Base-by-base conservation (phyloP, 2,888 invertebrate species). In the Tanytarsus gracilentus region DNA sequence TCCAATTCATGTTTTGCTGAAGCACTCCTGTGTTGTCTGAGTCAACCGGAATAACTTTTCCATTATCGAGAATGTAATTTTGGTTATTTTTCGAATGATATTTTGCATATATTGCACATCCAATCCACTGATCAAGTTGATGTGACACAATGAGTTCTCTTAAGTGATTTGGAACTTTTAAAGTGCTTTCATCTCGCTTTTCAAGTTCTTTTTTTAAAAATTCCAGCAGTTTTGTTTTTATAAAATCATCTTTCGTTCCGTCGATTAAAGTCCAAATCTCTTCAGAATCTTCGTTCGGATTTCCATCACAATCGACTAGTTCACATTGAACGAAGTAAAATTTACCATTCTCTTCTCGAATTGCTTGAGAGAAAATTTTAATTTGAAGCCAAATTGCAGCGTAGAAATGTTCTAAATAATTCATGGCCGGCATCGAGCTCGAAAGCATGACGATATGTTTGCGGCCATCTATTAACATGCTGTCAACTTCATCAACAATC, bases 401-500 rank as follows among this genome's bases (percentile, higher is more conserved):
- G 30, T 68, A 69, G 11, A 72, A 62, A 2, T 67, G 64, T 62
- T 70, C 68, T 7, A 74, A 65, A 29, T 67, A 66, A 36, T 72
- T 69, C 61, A 74, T 61, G 3, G 68, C 71, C 7, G 71, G 67
- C 23, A 72, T 64, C 8, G 67, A 66, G 30, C 70, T 68, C 1
- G 71, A 70, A 30, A 74, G 64, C 56, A 71, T 71, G 3, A 72
- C 65, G 26, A 71, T 69, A 62, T 73, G 68, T 44, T 68, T 69
- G 4, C 71, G 71, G 48, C 71, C 71, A 63, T 74, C 74, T 4
- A 74, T 65, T 39, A 73, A 62, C 72, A 74, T 71, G 62, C 69
- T 71, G 62, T 74, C 74, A 0, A 74, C 73, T 65, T 75, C 74
- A 62, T 75, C 74, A 2, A 74, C 66, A 9, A 75, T 69, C 0